phyloP scores from a whole-genome alignment of 2,888 invertebrate genomes.

The Andrena minutula region DNA sequence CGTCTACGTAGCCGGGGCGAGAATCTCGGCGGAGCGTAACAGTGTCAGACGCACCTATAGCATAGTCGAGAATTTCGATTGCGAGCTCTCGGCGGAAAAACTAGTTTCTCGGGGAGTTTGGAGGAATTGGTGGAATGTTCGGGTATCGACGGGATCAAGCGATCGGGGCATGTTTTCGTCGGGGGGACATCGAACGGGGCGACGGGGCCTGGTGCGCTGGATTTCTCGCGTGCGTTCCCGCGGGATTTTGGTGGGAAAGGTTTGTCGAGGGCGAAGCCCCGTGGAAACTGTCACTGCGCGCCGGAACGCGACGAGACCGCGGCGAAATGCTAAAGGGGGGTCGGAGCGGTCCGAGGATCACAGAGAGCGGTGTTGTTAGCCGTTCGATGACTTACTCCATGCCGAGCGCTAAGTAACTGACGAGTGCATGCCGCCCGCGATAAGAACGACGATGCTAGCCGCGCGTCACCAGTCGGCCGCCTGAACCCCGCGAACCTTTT shows the following conservation, averaged over 20 bases:
- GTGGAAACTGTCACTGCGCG: conserved; percentile 23
- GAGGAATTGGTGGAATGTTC: background rate
- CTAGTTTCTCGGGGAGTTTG: background rate
- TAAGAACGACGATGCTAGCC: conserved; percentile 10
- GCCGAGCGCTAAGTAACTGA: conserved; percentile 53
- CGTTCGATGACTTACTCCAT: conserved; percentile 54
- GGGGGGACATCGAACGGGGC: background rate
- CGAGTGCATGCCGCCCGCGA: conserved; percentile 46
- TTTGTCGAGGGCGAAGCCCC: background rate
- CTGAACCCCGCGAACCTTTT: conserved; percentile 11
- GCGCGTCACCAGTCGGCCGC: background rate
- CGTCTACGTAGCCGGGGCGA: background rate
- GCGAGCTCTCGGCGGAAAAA: background rate
- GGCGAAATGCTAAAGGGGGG: conserved; percentile 7
- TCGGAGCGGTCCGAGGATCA: conserved; percentile 17
- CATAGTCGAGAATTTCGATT: conserved; percentile 2
- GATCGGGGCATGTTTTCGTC: conserved; percentile 12
- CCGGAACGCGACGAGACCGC: background rate
- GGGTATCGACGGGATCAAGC: background rate
- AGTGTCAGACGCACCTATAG: background rate
- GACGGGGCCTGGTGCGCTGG: background rate
- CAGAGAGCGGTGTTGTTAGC: conserved; percentile 19
- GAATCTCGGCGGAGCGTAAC: background rate
- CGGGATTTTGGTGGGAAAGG: background rate
- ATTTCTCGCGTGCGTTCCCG: background rate